phyloP scores from a whole-genome alignment of 2,797 vertebrate genomes.

The Rhadinocentrus ornatus region DNA sequence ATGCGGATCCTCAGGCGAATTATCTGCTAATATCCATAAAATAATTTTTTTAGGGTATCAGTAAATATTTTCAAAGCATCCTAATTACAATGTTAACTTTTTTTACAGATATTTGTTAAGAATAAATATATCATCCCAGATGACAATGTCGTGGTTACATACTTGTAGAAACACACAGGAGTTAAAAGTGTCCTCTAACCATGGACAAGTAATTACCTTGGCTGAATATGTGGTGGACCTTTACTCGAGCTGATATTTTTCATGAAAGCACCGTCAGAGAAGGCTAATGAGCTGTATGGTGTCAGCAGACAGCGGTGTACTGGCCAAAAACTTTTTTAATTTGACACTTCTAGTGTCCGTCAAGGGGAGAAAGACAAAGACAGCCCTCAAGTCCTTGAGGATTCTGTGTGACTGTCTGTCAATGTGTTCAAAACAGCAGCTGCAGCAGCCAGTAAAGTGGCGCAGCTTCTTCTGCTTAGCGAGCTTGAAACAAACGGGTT shows the following conservation, averaged over 20 bases:
- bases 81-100: too few species aligned
- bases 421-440: constrained; percentile 48
- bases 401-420: constrained; percentile 51
- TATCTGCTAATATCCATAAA: not conserved
- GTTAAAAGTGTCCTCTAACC: constrained; percentile 27
- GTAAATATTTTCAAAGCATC: not conserved
- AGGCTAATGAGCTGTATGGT: constrained; percentile 71
- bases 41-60: too few species aligned
- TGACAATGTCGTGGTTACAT: not conserved
- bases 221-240: constrained; percentile 60
- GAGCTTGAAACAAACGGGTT: constrained; percentile 76
- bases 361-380: constrained; percentile 54
- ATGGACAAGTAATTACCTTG: constrained; percentile 55
- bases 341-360: constrained; percentile 67
- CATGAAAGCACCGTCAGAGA: constrained; percentile 58
- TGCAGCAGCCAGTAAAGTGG: constrained; percentile 57
- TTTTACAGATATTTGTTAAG: not conserved
- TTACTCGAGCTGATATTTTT: constrained; percentile 62
- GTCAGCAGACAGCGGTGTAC: constrained; percentile 56
- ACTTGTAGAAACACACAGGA: constrained; percentile 2
- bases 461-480: constrained; percentile 67
- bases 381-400: constrained; percentile 41
- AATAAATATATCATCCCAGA: not conserved
- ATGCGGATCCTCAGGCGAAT: not conserved
- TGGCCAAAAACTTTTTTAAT: constrained; percentile 64